Base-by-base conservation (phyloP, 2,797 vertebrate genomes). In the Euphonia xanthogaster region DNA sequence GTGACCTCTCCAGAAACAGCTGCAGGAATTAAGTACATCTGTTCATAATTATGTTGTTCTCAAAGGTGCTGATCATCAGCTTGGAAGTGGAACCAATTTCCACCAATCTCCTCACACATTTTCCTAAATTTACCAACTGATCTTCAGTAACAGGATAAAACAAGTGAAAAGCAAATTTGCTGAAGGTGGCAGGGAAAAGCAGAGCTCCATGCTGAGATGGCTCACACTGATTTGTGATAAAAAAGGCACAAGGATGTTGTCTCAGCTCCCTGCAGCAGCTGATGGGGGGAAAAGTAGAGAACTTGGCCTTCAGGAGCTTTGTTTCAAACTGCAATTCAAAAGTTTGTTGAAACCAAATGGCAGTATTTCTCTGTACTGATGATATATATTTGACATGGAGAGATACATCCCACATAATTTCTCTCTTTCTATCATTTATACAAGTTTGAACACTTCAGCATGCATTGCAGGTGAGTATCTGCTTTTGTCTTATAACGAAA, bases 21-120 rank as follows among this genome's bases (percentile, higher is more conserved):
- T 50, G 20, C 30, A 79, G 78, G 55, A 85, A 72, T 44, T 58
- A 86, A 54, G 30, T 55, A 7, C 20, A 12, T 10, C 63, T 58
- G 4, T 22, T 60, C 0, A 0, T 12, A n/a, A 44, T 18, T 4
- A 27, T 2, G 0, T 10, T 9, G 12, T 45, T 87, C 55, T 61
- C 76, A 51, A 45, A 87, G 85, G 63, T 35, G 7, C 11, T 6
- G 23, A 2, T 28, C n/a, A 57, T 31, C 39, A 73, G 39, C 44
- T 8, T 35, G 9, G n/a, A 65, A 35, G 30, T 1, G 7, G 24
- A 44, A 19, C 2, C 20, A 70, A 12, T 13, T 42, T 54, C 53
- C 21, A 54, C 53, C 53, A n/a, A 54, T 54, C 28, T 89, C 55
- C 27, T 66, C 47, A 20, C 5, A 4, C 23, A 3, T 47, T 21